phyloP scores from a whole-genome alignment of 2,888 invertebrate species.

The Pardosa pseudoannulata region DNA sequence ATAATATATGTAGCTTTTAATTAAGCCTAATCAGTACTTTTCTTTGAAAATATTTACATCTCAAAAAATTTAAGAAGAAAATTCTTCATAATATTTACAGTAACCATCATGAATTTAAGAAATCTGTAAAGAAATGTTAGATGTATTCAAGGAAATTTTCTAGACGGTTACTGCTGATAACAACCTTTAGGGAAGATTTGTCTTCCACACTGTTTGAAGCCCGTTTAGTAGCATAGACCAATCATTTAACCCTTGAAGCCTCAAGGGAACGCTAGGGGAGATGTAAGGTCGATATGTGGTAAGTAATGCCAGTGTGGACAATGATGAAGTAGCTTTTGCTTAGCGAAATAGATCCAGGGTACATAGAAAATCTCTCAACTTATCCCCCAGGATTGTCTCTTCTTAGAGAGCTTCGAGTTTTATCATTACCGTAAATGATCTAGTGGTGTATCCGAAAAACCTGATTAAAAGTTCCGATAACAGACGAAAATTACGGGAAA shows the following conservation, averaged over 20 bases:
- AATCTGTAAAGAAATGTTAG: not conserved
- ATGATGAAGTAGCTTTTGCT: not conserved
- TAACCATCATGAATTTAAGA: no score
- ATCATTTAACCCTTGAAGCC: not conserved
- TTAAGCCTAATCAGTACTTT: no score
- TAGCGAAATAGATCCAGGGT: not conserved
- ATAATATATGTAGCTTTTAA: no score
- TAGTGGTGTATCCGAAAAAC: no score
- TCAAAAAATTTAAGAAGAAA: no score
- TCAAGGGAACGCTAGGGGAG: not conserved
- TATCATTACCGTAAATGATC: not conserved
- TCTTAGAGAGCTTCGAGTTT: not conserved
- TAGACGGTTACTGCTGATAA: not conserved
- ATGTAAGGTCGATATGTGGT: not conserved
- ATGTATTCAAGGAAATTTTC: not conserved
- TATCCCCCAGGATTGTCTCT: constrained; percentile 4
- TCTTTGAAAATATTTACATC: no score
- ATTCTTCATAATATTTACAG: no score
- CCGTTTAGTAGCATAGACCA: not conserved
- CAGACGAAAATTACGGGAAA: no score
- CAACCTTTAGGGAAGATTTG: not conserved
- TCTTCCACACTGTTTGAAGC: not conserved
- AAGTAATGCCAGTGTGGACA: not conserved
- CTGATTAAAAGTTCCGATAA: no score
- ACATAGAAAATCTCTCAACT: constrained; percentile 5